These are phyloP conservation scores for Cossypha heuglini DNA, from an alignment of 2,797 vertebrate genomes.

Conservation along the genomic window DNA sequence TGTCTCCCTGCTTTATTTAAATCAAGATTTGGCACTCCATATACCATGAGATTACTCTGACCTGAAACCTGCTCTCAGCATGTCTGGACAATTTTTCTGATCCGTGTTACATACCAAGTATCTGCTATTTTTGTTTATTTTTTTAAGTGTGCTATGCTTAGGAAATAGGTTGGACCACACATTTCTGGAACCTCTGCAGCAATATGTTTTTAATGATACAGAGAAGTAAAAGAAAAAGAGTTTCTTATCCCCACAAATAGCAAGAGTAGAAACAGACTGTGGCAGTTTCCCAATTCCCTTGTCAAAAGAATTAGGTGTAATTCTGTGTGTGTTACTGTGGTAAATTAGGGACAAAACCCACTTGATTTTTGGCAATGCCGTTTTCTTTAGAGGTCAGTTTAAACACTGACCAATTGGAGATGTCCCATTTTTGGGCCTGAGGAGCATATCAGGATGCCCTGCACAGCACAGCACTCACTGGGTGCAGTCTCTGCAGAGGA, in stretches of 20 bases:
- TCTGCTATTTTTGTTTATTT: not conserved
- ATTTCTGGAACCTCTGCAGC: not conserved
- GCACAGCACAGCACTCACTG: not conserved
- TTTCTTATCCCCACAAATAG: not conserved
- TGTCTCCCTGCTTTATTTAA: not conserved
- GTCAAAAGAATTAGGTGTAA: not conserved
- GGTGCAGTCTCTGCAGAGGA: not conserved
- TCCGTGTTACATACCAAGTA: not conserved
- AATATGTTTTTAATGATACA: not conserved
- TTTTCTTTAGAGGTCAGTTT: not conserved
- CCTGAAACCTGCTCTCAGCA: not conserved
- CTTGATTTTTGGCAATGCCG: not conserved
- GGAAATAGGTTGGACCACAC: not conserved
- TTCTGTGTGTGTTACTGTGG: not conserved
- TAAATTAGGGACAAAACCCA: not conserved
- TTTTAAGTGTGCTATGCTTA: not conserved
- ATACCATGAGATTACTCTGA: not conserved
- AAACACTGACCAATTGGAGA: not conserved
- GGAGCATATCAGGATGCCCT: not conserved
- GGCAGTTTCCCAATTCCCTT: not conserved
- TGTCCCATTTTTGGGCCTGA: not conserved
- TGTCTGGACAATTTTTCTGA: constrained; percentile 10
- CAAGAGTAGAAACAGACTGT: not conserved
- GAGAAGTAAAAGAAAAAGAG: not conserved
- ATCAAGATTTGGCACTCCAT: not conserved